A percentile compares a stretch with the other conserved stretches of the same genome.
These are phyloP conservation scores for Melinaea menophilus DNA, from an alignment of 2,888 invertebrate genomes.

Conservation along the genomic window DNA sequence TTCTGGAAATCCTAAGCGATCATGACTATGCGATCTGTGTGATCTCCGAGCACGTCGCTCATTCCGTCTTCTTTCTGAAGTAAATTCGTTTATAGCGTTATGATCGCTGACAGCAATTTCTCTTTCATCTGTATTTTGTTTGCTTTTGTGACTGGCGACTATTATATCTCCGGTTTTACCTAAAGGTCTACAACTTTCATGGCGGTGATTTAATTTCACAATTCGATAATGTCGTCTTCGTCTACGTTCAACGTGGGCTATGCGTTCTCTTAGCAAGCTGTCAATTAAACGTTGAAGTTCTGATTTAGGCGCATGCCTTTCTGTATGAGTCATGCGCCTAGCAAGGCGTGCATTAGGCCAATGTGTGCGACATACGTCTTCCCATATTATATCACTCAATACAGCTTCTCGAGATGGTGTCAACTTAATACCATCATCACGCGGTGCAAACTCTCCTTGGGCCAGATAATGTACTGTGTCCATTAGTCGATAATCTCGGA, in stretches of 20 bases:
- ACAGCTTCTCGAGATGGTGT: constrained; percentile 72
- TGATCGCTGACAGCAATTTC: constrained; percentile 49
- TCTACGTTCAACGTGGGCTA: constrained; percentile 67
- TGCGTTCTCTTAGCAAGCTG: constrained; percentile 62
- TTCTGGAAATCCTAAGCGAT: constrained; percentile 44
- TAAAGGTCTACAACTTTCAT: constrained; percentile 60
- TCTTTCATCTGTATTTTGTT: constrained; percentile 44
- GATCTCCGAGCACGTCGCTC: constrained; percentile 41
- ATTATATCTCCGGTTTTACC: constrained; percentile 73
- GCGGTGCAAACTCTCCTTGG: constrained; percentile 72
- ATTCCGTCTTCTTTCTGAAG: constrained; percentile 43
- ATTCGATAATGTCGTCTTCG: constrained; percentile 69
- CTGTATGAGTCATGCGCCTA: constrained; percentile 54
- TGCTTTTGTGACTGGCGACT: constrained; percentile 68
- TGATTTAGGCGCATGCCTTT: constrained; percentile 55
- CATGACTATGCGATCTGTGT: constrained; percentile 54
- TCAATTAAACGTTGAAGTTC: constrained; percentile 69
- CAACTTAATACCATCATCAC: constrained; percentile 70
- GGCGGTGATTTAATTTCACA: constrained; percentile 66
- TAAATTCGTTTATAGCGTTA: constrained; percentile 46
- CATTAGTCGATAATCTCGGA: constrained; percentile 70
- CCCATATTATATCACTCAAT: constrained; percentile 71
- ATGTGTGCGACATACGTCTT: constrained; percentile 71
- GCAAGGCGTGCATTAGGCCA: constrained; percentile 67
- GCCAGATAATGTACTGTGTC: constrained; percentile 73